Percentiles rank a stretch among this genome's conserved stretches.
These are phyloP conservation scores for Hippocampus comes DNA, from an alignment of 2,113 vertebrate species.

Conservation along the genomic window DNA sequence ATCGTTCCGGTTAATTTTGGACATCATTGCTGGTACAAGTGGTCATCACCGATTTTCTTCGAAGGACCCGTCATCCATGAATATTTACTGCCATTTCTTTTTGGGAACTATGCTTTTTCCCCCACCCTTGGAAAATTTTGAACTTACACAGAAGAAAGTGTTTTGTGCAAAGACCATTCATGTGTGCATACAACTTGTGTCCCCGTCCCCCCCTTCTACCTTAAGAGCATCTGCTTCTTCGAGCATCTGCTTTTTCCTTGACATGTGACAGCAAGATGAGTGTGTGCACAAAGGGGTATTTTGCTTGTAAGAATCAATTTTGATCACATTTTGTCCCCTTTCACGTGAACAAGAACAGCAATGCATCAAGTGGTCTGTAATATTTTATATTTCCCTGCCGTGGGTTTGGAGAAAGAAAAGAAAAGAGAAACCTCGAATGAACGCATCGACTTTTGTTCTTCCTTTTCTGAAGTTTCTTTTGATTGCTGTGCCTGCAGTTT, in stretches of 20 bases:
- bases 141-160: conserved; percentile 19
- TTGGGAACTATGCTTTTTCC: conserved; percentile 26
- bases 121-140: conserved; percentile 20
- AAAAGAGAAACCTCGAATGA: conserved; percentile 8
- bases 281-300: neutral
- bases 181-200: conserved; percentile 31
- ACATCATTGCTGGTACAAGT: conserved; percentile 15
- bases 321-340: neutral
- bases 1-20: neutral
- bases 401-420: conserved; percentile 9
- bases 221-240: conserved; percentile 36
- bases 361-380: conserved; percentile 13
- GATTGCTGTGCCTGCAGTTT: conserved; percentile 27
- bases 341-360: neutral
- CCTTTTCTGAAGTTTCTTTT: conserved; percentile 8
- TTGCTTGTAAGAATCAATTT: conserved; percentile 12
- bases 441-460: conserved; percentile 23
- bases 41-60: conserved; percentile 19
- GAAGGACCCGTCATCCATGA: conserved; percentile 46
- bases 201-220: conserved; percentile 29
- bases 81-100: conserved; percentile 17
- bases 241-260: conserved; percentile 36
- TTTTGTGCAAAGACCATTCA: conserved; percentile 32
- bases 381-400: conserved; percentile 13
- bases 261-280: conserved; percentile 24